Percentiles rank a stretch among this genome's conserved stretches.
phyloP scores from a whole-genome alignment of 1,140 invertebrate genomes.

The Calliopsis andreniformis region DNA sequence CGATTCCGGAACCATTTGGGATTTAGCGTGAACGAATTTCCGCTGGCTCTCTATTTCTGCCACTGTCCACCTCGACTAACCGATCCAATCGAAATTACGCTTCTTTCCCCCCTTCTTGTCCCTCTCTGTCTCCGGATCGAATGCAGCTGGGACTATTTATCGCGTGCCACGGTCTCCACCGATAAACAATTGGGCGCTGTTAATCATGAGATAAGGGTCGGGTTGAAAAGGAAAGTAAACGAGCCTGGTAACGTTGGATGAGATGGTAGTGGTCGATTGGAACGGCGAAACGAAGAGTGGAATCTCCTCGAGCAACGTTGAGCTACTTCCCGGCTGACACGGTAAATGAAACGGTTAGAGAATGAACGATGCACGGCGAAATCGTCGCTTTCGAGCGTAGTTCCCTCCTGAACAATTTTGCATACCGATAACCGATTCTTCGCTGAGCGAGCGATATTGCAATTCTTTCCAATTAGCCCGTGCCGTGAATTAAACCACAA shows the following conservation, averaged over 20 bases:
- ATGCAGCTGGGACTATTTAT: not conserved
- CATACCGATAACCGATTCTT: conserved; percentile 12
- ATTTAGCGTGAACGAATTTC: no score
- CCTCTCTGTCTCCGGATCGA: no score
- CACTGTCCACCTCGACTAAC: no score
- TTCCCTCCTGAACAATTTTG: not conserved
- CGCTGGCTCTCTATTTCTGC: no score
- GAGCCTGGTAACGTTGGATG: no score
- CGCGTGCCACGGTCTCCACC: not conserved
- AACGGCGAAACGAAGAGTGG: not conserved
- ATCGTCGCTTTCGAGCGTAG: conserved; percentile 8
- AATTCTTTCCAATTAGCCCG: conserved; percentile 50
- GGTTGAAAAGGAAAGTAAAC: not conserved
- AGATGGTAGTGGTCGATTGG: no score
- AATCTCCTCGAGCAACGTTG: not conserved
- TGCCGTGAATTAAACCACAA: conserved; percentile 35
- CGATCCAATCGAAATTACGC: no score
- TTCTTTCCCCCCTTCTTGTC: no score
- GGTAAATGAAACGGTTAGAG: not conserved
- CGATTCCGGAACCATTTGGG: no score
- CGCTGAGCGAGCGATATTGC: conserved; percentile 33
- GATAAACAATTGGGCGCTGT: not conserved
- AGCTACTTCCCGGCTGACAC: not conserved
- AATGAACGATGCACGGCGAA: conserved; percentile 17
- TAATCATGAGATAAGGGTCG: not conserved